Base-by-base conservation (phyloP, 1,140 invertebrate genomes). In the Acromyrmex charruanus region DNA sequence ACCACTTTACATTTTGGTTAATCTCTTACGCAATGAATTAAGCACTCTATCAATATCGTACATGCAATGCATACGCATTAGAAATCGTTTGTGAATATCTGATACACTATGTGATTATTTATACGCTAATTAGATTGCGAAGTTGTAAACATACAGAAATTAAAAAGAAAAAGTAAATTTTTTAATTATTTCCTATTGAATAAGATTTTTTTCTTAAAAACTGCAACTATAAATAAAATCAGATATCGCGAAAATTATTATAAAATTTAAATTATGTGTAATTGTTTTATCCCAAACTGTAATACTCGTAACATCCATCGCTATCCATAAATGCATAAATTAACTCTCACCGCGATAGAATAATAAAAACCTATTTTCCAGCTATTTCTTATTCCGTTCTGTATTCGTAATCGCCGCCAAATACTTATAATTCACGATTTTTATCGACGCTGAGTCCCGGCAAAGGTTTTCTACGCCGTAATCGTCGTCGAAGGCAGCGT, bases 341-440 rank as follows among this genome's bases (percentile, higher is more conserved):
- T 81, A 53, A 14, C n/a, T 69, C 12, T 55, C n/a, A 18, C 31
- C 16, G 16, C 35, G 35, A 58, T 69, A 51, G 14, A 28, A 10
- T 59, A 58, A 18, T 81, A 74, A 74, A 82, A 82, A 61, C 25
- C 31, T 66, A 66, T 44, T 66, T 79, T 80, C 31, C 51, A 14
- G 25, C 14, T 51, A 59, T 63, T 14, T 55, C 44, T 80, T 68
- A 53, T 68, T 80, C 28, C 65, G 35, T 35, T 68, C 14, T 55
- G 63, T 25, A 80, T 68, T 80, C 49, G 14, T 61, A 44, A 77
- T 25, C 55, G 63, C 25, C 44, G n/a, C 49, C 28, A 35, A 31
- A 53, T 68, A 58, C 77, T 80, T 80, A 69, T 69, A 68, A 80
- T 69, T 80, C 77, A 69, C n/a, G 77, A 80, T 55, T 69, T 71